Base-by-base conservation (phyloP, 2,888 invertebrate species). In the Himalopsyche tibetana region DNA sequence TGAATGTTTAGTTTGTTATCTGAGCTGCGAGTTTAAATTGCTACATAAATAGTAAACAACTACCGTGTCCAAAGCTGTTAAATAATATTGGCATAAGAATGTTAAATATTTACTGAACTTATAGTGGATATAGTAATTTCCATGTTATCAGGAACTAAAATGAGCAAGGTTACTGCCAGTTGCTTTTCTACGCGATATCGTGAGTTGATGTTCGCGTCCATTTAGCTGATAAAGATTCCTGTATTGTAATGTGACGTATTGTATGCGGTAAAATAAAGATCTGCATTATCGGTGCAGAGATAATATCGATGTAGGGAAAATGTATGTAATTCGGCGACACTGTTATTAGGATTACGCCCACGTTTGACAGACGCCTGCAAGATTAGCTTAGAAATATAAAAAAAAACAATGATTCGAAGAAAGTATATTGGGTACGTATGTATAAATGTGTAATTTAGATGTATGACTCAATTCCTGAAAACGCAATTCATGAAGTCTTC, bases 401-500 rank as follows among this genome's bases (percentile, higher is more conserved):
- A 74, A 63, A 74, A 74, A 63, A 74, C 36, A 74, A 74, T 74
- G 28, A 36, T 36, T 38, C 12, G 74, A 28, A 15, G 74, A 36
- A 38, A 36, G 28, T 12, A 38, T 36, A 36, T 36, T 74, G 38
- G 38, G 15, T 15, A 36, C 74, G 74, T n/a, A 38, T 12, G 15
- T 36, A 38, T 74, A 5, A 38, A 11, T 36, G 38, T 38, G 36
- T 38, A 74, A 36, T 63, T 63, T 74, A 36, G 74, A 74, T 36
- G 63, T 69, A 38, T 85, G 85, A 79, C 79, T 85, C 55, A 82
- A 82, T 85, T 83, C 80, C 63, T n/a, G 69, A 83, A 86, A 83
- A 83, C 69, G 83, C 40, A 83, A 83, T 51, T 81, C 83, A 56
- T 86, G 80, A 74, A 80, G 12, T 45, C 80, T 83, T 81, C 79